Base-by-base conservation (phyloP, 2,888 invertebrate genomes). In the Drosophila siamana region DNA sequence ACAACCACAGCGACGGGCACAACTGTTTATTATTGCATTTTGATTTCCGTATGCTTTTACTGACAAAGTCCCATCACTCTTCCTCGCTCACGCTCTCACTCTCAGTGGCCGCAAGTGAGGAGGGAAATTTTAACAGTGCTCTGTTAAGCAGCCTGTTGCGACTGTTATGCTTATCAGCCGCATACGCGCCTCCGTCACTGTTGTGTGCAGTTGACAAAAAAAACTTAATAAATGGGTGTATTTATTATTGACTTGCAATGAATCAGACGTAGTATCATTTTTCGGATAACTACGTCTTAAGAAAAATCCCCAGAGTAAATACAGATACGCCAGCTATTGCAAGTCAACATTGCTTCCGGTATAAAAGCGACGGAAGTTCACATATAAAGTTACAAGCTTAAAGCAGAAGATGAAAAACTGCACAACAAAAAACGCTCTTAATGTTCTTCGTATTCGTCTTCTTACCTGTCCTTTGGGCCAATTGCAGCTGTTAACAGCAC, bases 1-100 rank as follows among this genome's bases (percentile, higher is more conserved):
- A 36, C 56, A 76, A 56, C 56, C 33, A 48, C 55, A 69, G 59
- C 47, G 63, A 44, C 40, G 24, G 43, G 56, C 36, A 64, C 33
- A 70, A 78, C 72, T 78, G 78, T 73, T 86, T 86, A 77, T 80
- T 78, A 86, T 86, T 86, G 80, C 83, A 79, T 74, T 86, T 85
- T 79, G 73, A 85, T 86, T 85, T 85, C 85, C 85, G 85, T 75
- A 81, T 80, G 74, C 64, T 69, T 69, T 79, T 72, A 61, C 38
- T 67, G 60, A 40, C 65, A 50, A 64, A 61, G 50, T 38, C 62
- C 44, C 78, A 65, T 47, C 60, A 46, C 15, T 22, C 41, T 46
- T 60, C 24, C 41, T 46, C 60, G 48, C 54, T 44, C 46, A 50
- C 46, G 51, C 78, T 44, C 28, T 22, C 11, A n/a, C 47, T 68